Evolutionary conservation across 1,140 invertebrate species (phyloP), one percentile per base, ranked within the genome.

Genomic region (Eubasilissa regina): DNA sequence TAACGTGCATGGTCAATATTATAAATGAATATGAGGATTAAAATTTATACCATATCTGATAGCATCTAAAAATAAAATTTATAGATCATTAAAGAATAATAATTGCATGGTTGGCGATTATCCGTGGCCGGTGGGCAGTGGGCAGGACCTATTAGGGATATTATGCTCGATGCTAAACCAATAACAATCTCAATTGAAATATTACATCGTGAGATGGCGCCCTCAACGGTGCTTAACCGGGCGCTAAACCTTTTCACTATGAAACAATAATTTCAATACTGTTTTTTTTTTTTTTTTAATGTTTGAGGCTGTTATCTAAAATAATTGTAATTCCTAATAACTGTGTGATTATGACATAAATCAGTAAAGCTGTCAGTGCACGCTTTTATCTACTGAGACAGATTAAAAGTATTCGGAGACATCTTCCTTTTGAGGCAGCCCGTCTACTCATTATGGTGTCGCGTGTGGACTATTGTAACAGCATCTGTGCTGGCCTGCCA

Each of bases 1-100:
- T 35, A 35, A 1, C 1, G 6, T 6, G 25, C 25, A 35, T 35
- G 25, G 25, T 35, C 25, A 35, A 35, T 35, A 35, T 35, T 35
- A 1, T 35, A 35, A 35, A 35, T 35, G 25, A 58, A 21, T 15
- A 58, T 13, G 11, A 21, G 17, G 17, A 58, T 58, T 58, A 58
- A 58, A 58, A 58, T 9, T 21, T 58, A 19, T 21, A 58, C 55
- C 15, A 21, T 58, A 58, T 58, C 55, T 15, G 55, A 58, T 58
- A 58, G 21, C 55, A 58, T 19, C 21, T 21, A 11, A 58, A 58
- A 21, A 15, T 21, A 15, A 15, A 58, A 15, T 58, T 58, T 58
- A 58, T 58, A 21, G 55, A 19, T 58, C 55, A 58, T 58, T 58
- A 58, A 58, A 58, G 17, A 3, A 58, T 58, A 58, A 58, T 58